Evolutionary conservation across 92 coral and sea anemone genomes (phyloP).

Genomic region (Palythoa heliodiscus): DNA sequence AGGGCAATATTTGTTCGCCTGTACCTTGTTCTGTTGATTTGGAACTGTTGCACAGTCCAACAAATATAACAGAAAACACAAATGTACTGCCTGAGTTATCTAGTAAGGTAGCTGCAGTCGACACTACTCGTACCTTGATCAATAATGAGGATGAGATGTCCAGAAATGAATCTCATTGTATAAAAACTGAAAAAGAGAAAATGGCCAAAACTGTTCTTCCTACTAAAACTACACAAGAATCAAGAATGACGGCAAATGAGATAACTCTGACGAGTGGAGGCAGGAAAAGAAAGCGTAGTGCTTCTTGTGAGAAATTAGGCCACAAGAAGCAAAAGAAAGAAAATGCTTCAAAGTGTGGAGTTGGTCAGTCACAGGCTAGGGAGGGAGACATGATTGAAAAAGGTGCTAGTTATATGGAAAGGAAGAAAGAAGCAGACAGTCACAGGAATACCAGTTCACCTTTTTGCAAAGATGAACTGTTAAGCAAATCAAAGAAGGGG

Average conservation of each 20-base stretch:
- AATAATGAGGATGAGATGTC: background rate
- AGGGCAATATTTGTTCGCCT: background rate
- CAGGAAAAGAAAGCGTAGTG: slow-evolving; percentile 10
- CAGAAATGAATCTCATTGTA: background rate
- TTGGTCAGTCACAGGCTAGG: background rate
- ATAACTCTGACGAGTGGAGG: background rate
- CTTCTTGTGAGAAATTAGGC: background rate
- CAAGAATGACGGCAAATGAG: background rate
- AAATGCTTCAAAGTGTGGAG: background rate
- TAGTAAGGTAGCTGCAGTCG: background rate
- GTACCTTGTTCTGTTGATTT: background rate
- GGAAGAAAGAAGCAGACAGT: background rate
- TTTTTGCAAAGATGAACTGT: background rate
- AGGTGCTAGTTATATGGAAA: background rate
- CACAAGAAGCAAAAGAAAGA: slow-evolving; percentile 11
- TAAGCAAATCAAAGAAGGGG: background rate
- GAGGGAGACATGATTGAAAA: no score
- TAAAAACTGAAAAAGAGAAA: background rate
- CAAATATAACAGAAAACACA: background rate
- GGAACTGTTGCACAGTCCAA: background rate
- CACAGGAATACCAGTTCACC: background rate
- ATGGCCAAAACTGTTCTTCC: background rate
- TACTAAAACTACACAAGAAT: background rate
- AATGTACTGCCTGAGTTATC: background rate
- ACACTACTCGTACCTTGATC: background rate